Evolutionary conservation across 2,113 vertebrate genomes (phyloP).

Genomic region (Eulacestoma nigropectus): DNA sequence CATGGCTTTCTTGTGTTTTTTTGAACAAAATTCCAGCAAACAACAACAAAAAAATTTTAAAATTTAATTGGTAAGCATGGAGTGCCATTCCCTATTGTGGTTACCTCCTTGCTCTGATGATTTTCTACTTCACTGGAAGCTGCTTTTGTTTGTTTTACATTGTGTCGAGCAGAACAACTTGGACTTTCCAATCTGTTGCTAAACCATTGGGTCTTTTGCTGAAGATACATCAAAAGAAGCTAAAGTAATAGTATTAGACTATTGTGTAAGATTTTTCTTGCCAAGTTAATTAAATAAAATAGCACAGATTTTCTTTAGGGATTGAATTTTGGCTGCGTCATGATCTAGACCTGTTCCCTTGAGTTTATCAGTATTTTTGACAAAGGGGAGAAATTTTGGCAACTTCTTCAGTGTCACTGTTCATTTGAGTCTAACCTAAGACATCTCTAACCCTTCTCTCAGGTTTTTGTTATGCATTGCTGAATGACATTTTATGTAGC

Average conservation of each 20-base stretch:
- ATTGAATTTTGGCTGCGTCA: background rate
- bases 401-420: background rate
- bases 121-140: background rate
- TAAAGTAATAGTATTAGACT: background rate
- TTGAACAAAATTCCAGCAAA: background rate
- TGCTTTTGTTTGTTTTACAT: background rate
- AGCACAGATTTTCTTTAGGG: background rate
- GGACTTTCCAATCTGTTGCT: background rate
- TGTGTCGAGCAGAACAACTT: background rate
- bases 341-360: background rate
- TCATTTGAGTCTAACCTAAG: background rate
- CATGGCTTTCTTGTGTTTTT: background rate
- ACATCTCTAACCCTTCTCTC: background rate
- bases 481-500: background rate
- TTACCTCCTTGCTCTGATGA: background rate
- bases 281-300: background rate
- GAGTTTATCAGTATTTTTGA: background rate
- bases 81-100: accelerated
- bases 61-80: background rate
- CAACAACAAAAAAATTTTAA: accelerated
- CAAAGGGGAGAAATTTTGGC: background rate
- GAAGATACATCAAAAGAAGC: background rate
- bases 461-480: background rate
- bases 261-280: background rate
- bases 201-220: background rate